Evolutionary conservation across 2,113 vertebrate species (phyloP).

Genomic region (Plestiodon gilberti): DNA sequence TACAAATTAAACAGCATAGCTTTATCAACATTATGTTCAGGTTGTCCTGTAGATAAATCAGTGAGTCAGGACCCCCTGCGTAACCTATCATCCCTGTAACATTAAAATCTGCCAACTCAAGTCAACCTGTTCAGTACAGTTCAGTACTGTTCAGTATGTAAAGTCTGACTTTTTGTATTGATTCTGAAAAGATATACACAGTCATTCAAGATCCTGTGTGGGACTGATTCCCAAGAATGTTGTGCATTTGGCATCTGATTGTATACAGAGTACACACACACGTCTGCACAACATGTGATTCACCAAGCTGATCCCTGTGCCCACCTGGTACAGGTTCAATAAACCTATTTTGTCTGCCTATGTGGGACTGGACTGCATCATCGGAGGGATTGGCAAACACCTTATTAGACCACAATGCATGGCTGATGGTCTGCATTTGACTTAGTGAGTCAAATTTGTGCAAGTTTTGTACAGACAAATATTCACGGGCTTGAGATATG

Average conservation of each 20-base stretch:
- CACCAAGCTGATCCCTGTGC: too few relatives aligned
- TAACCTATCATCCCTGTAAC: too few relatives aligned
- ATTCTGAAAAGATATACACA: neutral
- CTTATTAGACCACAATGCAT: neutral
- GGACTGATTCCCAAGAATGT: neutral
- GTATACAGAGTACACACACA: neutral
- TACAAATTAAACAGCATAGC: neutral
- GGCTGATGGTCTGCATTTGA: neutral
- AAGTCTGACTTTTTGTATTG: neutral
- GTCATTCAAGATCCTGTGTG: neutral
- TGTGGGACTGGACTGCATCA: neutral
- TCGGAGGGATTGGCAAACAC: neutral
- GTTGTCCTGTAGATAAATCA: neutral
- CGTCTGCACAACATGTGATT: too few relatives aligned
- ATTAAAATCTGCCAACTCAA: neutral
- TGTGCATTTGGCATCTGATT: neutral
- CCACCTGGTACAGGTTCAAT: neutral
- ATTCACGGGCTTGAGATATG: neutral
- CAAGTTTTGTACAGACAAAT: neutral
- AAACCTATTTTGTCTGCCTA: neutral
- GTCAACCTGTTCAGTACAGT: too few relatives aligned
- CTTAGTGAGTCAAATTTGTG: neutral
- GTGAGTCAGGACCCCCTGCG: neutral
- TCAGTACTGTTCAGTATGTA: too few relatives aligned
- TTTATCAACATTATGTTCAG: neutral